phyloP scores from a whole-genome alignment of 2,888 invertebrate genomes.

The Drosophila koepferae region DNA sequence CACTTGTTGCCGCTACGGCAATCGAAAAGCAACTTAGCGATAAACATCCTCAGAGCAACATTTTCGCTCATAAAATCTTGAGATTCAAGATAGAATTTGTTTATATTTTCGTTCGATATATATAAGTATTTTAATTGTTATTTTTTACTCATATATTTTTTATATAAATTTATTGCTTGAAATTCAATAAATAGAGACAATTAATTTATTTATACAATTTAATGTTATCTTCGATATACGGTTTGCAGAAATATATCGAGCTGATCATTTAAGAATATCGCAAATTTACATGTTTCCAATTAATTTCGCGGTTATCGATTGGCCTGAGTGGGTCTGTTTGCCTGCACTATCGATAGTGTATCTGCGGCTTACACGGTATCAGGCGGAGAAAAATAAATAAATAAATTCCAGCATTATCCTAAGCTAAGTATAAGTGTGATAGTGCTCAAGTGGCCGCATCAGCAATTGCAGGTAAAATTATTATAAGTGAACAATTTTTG shows the following conservation, averaged over 20 bases:
- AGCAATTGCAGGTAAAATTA: conserved; percentile 42
- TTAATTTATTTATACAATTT: background rate
- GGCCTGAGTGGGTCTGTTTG: background rate
- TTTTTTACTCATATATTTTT: background rate
- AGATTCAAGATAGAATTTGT: background rate
- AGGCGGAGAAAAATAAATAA: conserved; percentile 58
- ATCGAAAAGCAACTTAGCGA: conserved; percentile 14
- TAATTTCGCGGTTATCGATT: background rate
- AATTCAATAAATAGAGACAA: background rate
- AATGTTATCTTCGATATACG: background rate
- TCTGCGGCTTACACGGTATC: conserved; percentile 42
- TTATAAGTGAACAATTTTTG: background rate
- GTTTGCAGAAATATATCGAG: background rate
- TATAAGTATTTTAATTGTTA: too few relatives aligned
- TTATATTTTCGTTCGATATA: background rate
- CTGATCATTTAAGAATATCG: background rate
- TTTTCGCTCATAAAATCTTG: background rate
- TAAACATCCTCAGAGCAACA: background rate
- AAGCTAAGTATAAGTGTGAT: conserved; percentile 34
- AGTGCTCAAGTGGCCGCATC: conserved; percentile 26
- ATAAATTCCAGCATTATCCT: conserved; percentile 30
- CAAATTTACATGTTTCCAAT: background rate
- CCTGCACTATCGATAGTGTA: conserved; percentile 34
- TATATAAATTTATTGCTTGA: background rate
- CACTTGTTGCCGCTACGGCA: conserved; percentile 37